These are phyloP conservation scores for Hirtodrosophila cameraria DNA, from an alignment of 2,888 invertebrate genomes.

Conservation along the genomic window DNA sequence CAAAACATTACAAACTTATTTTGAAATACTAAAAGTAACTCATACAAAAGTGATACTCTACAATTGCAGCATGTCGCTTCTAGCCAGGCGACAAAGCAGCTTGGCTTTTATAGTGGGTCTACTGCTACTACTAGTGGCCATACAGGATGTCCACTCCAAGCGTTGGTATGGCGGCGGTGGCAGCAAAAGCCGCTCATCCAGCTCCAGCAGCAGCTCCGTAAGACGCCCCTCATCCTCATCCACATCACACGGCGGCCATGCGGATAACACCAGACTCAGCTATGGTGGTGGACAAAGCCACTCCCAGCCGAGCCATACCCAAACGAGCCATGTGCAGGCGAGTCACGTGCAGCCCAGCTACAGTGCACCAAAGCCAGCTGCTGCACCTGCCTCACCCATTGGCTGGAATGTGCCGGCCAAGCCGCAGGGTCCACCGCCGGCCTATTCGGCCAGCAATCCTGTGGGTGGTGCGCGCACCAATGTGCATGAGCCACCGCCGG, in stretches of 20 bases:
- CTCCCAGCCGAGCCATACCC: too few species aligned
- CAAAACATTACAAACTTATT: background rate
- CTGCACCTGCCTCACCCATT: conserved; percentile 65
- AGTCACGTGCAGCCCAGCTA: conserved; percentile 49
- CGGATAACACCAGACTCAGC: conserved; percentile 61
- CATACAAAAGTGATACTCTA: conserved; percentile 1
- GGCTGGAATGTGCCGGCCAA: conserved; percentile 83
- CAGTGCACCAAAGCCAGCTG: conserved; percentile 31
- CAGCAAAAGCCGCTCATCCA: conserved; percentile 58
- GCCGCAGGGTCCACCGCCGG: conserved; percentile 82
- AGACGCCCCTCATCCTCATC: conserved; percentile 45
- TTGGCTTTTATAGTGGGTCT: conserved; percentile 38
- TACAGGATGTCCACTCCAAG: conserved; percentile 62
- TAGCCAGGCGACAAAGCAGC: conserved; percentile 39
- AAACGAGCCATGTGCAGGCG: too few species aligned
- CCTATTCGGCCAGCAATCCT: conserved; percentile 79
- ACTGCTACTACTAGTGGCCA: conserved; percentile 51
- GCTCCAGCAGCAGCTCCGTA: conserved; percentile 36
- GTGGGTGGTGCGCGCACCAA: conserved; percentile 82
- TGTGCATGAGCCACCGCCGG: conserved; percentile 81
- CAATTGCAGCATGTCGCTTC: conserved; percentile 51
- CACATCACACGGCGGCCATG: conserved; percentile 13
- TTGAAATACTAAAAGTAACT: background rate
- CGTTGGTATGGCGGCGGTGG: conserved; percentile 64
- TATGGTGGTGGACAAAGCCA: conserved; percentile 58